A percentile compares a stretch with the other conserved stretches of the same genome.
These are phyloP conservation scores for Sebastes baramenuke DNA, from an alignment of 2,797 vertebrate genomes.

Conservation along the genomic window DNA sequence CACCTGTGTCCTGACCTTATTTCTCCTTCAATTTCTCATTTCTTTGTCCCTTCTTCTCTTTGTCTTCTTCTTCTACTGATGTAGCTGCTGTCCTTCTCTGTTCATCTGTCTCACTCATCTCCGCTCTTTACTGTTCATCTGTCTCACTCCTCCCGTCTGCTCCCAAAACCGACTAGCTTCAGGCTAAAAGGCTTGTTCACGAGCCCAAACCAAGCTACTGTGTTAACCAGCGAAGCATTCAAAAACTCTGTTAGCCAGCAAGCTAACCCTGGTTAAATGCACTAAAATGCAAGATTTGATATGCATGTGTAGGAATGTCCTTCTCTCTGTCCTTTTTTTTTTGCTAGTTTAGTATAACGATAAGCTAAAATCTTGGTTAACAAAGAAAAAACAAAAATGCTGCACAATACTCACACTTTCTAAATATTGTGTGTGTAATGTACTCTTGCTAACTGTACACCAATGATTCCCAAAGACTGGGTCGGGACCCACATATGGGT, in stretches of 20 bases:
- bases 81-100: conserved; percentile 50
- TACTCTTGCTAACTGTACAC: neutral
- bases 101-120: conserved; percentile 67
- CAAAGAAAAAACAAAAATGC: neutral
- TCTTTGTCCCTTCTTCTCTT: conserved; percentile 49
- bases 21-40: conserved; percentile 49
- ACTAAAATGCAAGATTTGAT: conserved; percentile 9
- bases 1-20: conserved; percentile 41
- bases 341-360: neutral
- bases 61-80: conserved; percentile 52
- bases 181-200: conserved; percentile 39
- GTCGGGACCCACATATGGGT: too few species aligned
- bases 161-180: conserved; percentile 50
- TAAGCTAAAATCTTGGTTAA: neutral
- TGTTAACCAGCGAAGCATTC: conserved; percentile 38
- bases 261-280: conserved; percentile 29
- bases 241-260: conserved; percentile 28
- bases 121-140: conserved; percentile 60
- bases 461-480: too few species aligned
- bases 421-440: neutral
- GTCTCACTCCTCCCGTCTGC: conserved; percentile 62
- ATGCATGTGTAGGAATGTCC: neutral
- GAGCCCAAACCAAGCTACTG: conserved; percentile 30
- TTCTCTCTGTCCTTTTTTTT: neutral
- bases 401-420: neutral